Evolutionary conservation across 2,888 invertebrate species (phyloP), one percentile per base, ranked within the genome.

Genomic region (Gonocerus acuteangulatus): DNA sequence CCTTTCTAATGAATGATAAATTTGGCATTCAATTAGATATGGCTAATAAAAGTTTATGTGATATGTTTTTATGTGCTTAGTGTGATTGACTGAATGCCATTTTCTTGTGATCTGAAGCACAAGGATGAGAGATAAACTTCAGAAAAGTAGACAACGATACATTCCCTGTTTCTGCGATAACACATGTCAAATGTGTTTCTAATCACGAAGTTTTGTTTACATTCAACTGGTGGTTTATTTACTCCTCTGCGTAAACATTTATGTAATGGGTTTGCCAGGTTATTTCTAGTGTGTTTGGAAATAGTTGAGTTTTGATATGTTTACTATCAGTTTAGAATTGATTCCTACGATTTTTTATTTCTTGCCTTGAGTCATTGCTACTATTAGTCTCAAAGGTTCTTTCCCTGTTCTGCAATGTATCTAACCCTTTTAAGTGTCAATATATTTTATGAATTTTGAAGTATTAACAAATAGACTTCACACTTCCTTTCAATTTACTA

Each of bases 211-310:
- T 19, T 1, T 9, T 21, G 54, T 16, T 21, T 42, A 42, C 54
- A 47, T 16, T 57, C 57, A 57, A 57, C 47, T 57, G n/a, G 19
- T 57, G 57, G 9, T 57, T 57, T 44, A 57, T 57, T 57, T 44
- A 44, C 27, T 15, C 23, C 34, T 19, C n/a, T 27, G 32, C 23
- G 34, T 57, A 57, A 57, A 57, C 57, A 57, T 57, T 44, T 57
- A 44, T 47, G 19, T 57, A 27, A 47, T 45, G 45, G 42, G 42
- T 36, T 22, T n/a, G 54, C 39, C 39, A 54, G 45, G 32, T 57
- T 57, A 45, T 57, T 47, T 32, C 47, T 21, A 27, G 44, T 57
- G 32, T 47, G 57, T 57, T 57, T 57, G 32, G 21, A 47, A 39
- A 39, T 39, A 39, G 39, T n/a, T 39, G 9, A 39, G 15, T 39